Evolutionary conservation across 2,113 vertebrate species (phyloP), one percentile per base, ranked within the genome.

Genomic region (Chauna torquata): DNA sequence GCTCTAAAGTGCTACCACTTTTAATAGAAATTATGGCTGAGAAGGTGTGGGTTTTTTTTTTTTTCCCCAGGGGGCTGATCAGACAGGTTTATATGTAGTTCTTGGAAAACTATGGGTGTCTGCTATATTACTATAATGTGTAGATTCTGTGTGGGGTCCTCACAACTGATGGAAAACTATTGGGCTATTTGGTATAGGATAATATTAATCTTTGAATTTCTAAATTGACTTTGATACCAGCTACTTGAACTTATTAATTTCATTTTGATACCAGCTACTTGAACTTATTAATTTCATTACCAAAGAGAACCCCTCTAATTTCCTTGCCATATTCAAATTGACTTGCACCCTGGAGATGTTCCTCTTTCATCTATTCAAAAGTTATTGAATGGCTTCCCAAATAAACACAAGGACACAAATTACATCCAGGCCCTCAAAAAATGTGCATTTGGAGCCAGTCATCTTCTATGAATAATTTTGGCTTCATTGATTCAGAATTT

Each of bases 371-470:
- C 42, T 70, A 11, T 75, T 78, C 72, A 57, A 17, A 64, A 59
- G 40, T 16, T 70, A 38, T 47, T 74, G 58, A 54, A 59, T 36
- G 28, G 13, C 45, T 92, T 77, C 25, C 16, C 28, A 70, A 55
- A 82, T 49, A 81, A 87, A 81, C 50, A 16, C 7, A 65, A 57
- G 19, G 34, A 69, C 3, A 4, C 4, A 81, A 81, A 25, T 54
- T 88, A 12, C 14, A 45, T 23, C 16, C 16, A 55, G 22, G 8
- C 25, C 2, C 3, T 82, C 23, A 80, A 55, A 81, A 64, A 27
- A 1, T 2, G 1, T 32, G 13, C 1, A 3, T 10, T 64, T 88
- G 50, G 22, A 78, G n/a, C 1, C 4, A 58, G 8, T 7, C 15
- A 3, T 64, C 27, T 58, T 36, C 54, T 32, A 4, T 59, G 72